Base-by-base conservation (phyloP, 2,888 invertebrate genomes). In the Dryomyza anilis region DNA sequence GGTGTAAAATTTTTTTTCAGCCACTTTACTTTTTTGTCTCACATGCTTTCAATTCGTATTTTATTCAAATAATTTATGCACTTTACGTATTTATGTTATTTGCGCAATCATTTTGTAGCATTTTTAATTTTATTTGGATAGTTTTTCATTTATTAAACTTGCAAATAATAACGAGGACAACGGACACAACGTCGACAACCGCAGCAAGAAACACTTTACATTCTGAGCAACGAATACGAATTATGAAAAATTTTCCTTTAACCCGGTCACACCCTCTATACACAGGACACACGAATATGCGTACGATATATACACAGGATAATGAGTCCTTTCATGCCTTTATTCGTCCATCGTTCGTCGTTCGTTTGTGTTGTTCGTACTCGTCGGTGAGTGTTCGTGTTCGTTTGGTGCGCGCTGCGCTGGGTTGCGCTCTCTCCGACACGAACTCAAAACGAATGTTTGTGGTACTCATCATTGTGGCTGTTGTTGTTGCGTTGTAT, bases 261-360 rank as follows among this genome's bases (percentile, higher is more conserved):
- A 81, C 80, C 81, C 81, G 82, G 81, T 81, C 82, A 82, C 82
- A 82, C 82, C 82, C 82, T 83, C 82, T 79, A 77, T 76, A 78
- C 75, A 74, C 77, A n/a, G n/a, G n/a, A n/a, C 73, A 73, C 70
- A 71, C 73, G 74, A 74, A 74, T 71, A 67, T 72, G 69, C 71
- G 70, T 72, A 72, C 72, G 68, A 71, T 65, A 23, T 36, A 55
- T 39, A 58, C 29, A 62, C 52, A 67, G 64, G 64, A 61, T 48
- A 69, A 59, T 58, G 23, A 63, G 29, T 53, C 61, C 53, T 61
- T 61, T 61, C 19, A 61, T 61, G 39, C 61, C 45, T 61, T 61
- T 53, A 33, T 53, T 60, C 60, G 39, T 16, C 27, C n/a, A 10
- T 50, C 25, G 50, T 21, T 14, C 16, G 33, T 21, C 36, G 33